Base-by-base conservation (phyloP, 2,888 invertebrate species). In the Augiades crinisus region DNA sequence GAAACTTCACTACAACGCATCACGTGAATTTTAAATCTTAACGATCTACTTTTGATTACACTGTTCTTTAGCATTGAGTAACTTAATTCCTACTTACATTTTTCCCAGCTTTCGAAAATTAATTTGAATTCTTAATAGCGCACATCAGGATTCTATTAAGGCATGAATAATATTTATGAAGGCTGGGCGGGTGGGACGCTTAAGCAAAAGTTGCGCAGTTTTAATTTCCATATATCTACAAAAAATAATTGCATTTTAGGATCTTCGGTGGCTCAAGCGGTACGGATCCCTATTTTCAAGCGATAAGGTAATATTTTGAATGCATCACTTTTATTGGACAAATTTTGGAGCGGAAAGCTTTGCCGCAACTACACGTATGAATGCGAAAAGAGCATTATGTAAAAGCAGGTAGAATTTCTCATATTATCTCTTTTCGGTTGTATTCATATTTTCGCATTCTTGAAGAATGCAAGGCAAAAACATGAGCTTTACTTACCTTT, bases 331-430 rank as follows among this genome's bases (percentile, higher is more conserved):
- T 27, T 5, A 14, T 17, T n/a, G 24, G 10, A 24, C 41, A 41
- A 17, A 27, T 27, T 16, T 43, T 21, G 31, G 31, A 43, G 31
- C 31, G 31, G 31, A 31, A 43, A 31, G 31, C 31, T 43, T 41
- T 17, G 13, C 14, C 40, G 19, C 31, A 21, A 43, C 17, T 43
- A 30, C 19, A 2, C 31, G 43, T 31, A 43, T 43, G 43, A 43
- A 43, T 43, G 43, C 16, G 43, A 31, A 43, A 43, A 43, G 30
- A 21, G 43, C 7, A 31, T 43, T 31, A 43, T 43, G 43, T 31
- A 30, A 31, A 43, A 17, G 19, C 43, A 43, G 43, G 43, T 43
- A 12, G 19, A 43, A 31, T 43, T 43, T 43, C 31, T 43, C 43
- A 31, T 16, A 43, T 43, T 43, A 31, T 43, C 19, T 12, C 30